phyloP scores from a whole-genome alignment of 2,797 vertebrate genomes.

The Gila robusta region DNA sequence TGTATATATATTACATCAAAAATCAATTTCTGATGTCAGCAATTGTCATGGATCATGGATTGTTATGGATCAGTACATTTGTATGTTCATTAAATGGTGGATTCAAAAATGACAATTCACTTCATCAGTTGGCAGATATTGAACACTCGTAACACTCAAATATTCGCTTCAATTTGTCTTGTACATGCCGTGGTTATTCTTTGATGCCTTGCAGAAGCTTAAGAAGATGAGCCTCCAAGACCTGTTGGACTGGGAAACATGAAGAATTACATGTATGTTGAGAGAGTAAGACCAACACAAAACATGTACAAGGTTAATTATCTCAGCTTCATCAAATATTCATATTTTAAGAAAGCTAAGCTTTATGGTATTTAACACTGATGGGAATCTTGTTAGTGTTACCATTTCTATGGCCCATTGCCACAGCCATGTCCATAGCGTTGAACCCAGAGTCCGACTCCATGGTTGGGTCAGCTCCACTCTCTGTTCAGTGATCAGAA shows the following conservation, averaged over 20 bases:
- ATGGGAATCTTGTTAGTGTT: constrained; percentile 58
- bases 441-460: constrained; percentile 98
- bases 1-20: not conserved
- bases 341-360: not conserved
- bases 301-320: not conserved
- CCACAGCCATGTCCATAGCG: constrained; percentile 98
- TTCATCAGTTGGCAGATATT: not conserved
- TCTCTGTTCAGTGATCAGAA: constrained; percentile 79
- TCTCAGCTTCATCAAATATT: not conserved
- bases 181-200: constrained; percentile 79
- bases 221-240: constrained; percentile 94
- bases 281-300: not conserved
- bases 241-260: constrained; percentile 90
- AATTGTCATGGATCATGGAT: not conserved
- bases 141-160: not conserved
- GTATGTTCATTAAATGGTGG: not conserved
- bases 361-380: not conserved
- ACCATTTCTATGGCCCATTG: constrained; percentile 95
- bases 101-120: not conserved
- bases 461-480: constrained; percentile 93
- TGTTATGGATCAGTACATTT: not conserved
- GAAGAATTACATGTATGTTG: not conserved
- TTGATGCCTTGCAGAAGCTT: constrained; percentile 94
- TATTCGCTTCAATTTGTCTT: not conserved
- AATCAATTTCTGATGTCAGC: not conserved